Percentiles rank a stretch among this genome's conserved stretches.
These are phyloP conservation scores for Phallusia fumigata DNA, from an alignment of 23 tunicate genomes.

Conservation along the genomic window DNA sequence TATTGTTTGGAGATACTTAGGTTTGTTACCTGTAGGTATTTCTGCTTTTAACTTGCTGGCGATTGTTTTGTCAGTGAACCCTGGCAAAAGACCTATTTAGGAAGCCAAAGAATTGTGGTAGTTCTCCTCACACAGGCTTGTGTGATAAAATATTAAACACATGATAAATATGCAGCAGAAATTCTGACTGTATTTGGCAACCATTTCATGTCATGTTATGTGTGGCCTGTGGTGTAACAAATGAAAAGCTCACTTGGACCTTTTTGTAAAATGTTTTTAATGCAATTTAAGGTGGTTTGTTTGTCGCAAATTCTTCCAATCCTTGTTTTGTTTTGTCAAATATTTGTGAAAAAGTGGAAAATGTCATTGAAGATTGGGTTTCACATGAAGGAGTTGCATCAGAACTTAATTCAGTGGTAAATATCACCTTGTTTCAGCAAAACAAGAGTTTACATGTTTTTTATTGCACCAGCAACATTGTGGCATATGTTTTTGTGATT, in stretches of 20 bases:
- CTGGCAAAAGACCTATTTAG: no score
- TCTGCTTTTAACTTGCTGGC: no score
- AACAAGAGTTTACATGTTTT: no score
- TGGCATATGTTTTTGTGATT: not conserved
- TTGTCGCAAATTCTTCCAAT: not conserved
- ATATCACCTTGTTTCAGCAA: no score
- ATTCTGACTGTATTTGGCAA: no score
- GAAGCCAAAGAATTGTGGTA: no score
- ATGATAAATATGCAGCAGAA: no score
- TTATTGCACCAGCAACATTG: no score
- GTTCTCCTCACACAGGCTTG: no score
- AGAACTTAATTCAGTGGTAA: not conserved
- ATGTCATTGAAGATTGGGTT: not conserved
- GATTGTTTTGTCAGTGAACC: no score
- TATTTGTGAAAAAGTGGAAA: not conserved
- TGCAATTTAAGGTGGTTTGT: not conserved
- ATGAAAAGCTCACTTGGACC: not conserved
- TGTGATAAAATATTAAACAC: no score
- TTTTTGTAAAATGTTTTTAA: not conserved
- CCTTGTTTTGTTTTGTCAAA: not conserved
- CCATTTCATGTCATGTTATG: not conserved
- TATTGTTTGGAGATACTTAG: slow-evolving; percentile 4
- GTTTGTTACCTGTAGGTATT: no score
- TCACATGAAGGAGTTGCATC: not conserved
- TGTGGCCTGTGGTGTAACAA: not conserved